Evolutionary conservation across 2,113 vertebrate genomes (phyloP).

Genomic region (Tragelaphus imberbis): DNA sequence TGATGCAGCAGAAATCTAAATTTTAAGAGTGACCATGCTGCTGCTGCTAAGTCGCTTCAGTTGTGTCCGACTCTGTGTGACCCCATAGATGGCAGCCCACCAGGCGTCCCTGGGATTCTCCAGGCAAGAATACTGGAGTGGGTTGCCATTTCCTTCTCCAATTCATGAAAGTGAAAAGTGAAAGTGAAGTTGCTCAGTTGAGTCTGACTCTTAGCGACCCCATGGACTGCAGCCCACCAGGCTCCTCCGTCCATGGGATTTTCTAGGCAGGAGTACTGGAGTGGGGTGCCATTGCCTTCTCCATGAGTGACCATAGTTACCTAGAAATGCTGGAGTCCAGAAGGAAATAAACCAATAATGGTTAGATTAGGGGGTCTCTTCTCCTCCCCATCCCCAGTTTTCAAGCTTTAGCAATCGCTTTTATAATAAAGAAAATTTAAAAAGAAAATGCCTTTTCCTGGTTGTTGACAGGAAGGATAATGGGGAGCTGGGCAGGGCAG

Average conservation of each 20-base stretch:
- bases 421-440: not conserved
- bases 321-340: not conserved
- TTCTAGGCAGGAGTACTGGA: too few species aligned
- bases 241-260: too few species aligned
- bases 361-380: not conserved
- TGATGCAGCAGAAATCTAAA: not conserved
- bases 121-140: too few species aligned
- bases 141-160: too few species aligned
- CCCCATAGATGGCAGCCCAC: too few species aligned
- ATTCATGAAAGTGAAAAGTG: too few species aligned
- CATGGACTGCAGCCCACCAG: too few species aligned
- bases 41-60: too few species aligned
- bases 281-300: too few species aligned
- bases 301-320: not conserved
- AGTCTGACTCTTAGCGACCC: not conserved
- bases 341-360: not conserved
- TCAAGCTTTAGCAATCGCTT: not conserved
- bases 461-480: not conserved
- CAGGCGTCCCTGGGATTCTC: too few species aligned
- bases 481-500: not conserved
- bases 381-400: not conserved
- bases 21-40: too few species aligned
- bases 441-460: not conserved
- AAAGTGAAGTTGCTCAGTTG: too few species aligned
- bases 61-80: accelerated